Evolutionary conservation across 2,113 vertebrate genomes (phyloP), one percentile per base, ranked within the genome.

Genomic region (Empidonax alnorum): DNA sequence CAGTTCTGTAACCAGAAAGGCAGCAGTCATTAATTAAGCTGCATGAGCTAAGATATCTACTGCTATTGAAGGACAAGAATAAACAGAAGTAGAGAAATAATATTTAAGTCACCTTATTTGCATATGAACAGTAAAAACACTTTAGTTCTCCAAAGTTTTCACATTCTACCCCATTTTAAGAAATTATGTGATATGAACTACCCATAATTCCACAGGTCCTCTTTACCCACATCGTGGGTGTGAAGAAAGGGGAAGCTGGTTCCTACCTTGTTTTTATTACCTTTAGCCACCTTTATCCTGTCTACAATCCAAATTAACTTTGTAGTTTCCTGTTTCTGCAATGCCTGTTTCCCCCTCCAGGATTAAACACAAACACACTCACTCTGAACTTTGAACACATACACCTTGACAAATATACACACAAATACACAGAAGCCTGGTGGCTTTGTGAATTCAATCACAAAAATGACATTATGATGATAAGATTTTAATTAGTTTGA

Each of bases 401-500:
- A 5, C 35, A 21, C 37, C 63, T 56, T 53, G 42, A n/a, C n/a
- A 44, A 24, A 53, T 0, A n/a, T 1, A 53, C 28, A 59, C 44
- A 67, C 24, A 58, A 37, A 58, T 6, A 33, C 52, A 47, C 0
- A 27, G 24, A 41, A 78, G 9, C 46, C 53, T 49, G 63, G 33
- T 6, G 11, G 41, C 2, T 0, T 0, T 41, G 25, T 10, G 67
- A 66, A 86, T 46, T 73, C 72, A 23, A 5, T 6, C 63, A 71
- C 52, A 52, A 42, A 76, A 94, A 44, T 3, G 10, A 12, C 74
- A 73, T 19, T 10, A 55, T 2, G 1, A 15, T 53, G 84, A 28
- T 78, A 78, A 82, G 23, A 39, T 56, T 92, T 61, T 65, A 85
- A 94, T 85, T 76, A 85, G 30, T 44, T 85, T 65, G 79, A 69